Evolutionary conservation across 2,888 invertebrate genomes (phyloP), one percentile per base, ranked within the genome.

Genomic region (Aspidiotus destructor): DNA sequence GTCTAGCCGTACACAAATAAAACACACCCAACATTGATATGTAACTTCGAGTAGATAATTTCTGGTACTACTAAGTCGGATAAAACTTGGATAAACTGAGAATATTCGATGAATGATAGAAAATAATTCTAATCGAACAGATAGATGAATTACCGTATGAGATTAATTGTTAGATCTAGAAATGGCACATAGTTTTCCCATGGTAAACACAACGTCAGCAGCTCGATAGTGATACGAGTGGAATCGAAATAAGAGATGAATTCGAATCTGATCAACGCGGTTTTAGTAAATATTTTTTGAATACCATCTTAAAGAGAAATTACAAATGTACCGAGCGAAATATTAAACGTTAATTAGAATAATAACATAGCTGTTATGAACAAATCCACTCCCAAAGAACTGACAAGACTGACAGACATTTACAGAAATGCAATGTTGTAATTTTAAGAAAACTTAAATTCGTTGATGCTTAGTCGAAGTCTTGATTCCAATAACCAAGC

Each of bases 131-230:
- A 28, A 28, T 28, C 28, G 28, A 28, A 28, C 28, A 28, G 28
- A 28, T 28, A 28, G 28, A 16, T 44, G 40, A 58, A 67, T 67
- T 67, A 67, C 67, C 67, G 55, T 67, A 67, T 28, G 28, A 28
- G 28, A 60, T 67, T 67, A 67, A 60, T 48, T 58, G 58, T 40
- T 60, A n/a, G 41, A 13, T 28, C 28, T 48, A 60, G 60, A 67
- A 67, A 67, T 67, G 60, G 67, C 67, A 67, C 67, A 58, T 44
- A 67, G 40, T 67, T 60, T 65, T 67, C 60, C 67, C 67, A 67
- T 67, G 67, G 67, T 67, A 52, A 67, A 67, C 67, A 60, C 67
- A 60, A 67, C 67, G 67, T 67, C 67, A 67, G 67, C 67, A 67
- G 15, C 28, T 44, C 15, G 58, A 11, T 58, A 11, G 10, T 58